Evolutionary conservation across 2,888 invertebrate genomes (phyloP).

Genomic region (Brachynemurus nebulosus): DNA sequence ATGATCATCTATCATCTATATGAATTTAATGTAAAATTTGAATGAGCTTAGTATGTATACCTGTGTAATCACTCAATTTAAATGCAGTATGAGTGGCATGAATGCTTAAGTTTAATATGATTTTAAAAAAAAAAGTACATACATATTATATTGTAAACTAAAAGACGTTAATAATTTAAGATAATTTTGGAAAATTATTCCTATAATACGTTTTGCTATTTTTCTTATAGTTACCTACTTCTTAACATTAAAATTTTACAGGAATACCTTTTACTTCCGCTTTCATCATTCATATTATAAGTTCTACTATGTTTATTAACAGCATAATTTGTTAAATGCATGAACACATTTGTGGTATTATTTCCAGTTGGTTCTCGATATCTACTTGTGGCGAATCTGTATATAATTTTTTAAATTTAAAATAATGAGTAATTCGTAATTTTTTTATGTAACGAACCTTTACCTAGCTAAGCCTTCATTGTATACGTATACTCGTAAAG

Average conservation of each 20-base stretch:
- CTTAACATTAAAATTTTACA: background rate
- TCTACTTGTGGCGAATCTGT: constrained; percentile 79
- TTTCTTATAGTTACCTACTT: background rate
- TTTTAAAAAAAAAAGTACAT: no score
- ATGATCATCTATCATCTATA: no score
- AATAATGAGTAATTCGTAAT: background rate
- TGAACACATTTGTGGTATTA: constrained; percentile 77
- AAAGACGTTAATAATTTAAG: no score
- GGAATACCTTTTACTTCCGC: constrained; percentile 71
- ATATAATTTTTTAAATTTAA: background rate
- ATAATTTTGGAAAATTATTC: background rate
- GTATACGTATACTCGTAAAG: constrained; percentile 76
- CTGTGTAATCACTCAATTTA: no score
- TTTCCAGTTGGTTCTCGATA: constrained; percentile 71
- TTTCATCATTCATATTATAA: constrained; percentile 70
- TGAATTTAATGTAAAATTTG: no score
- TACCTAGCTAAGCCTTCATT: constrained; percentile 79
- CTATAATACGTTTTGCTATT: no score
- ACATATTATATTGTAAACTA: no score
- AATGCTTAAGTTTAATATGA: no score
- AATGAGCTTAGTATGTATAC: no score
- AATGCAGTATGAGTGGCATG: no score
- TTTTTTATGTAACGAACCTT: constrained; percentile 5
- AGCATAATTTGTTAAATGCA: constrained; percentile 92
- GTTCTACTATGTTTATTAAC: constrained; percentile 82